Base-by-base conservation (phyloP, 2,888 invertebrate genomes). In the Cerastis leucographa region DNA sequence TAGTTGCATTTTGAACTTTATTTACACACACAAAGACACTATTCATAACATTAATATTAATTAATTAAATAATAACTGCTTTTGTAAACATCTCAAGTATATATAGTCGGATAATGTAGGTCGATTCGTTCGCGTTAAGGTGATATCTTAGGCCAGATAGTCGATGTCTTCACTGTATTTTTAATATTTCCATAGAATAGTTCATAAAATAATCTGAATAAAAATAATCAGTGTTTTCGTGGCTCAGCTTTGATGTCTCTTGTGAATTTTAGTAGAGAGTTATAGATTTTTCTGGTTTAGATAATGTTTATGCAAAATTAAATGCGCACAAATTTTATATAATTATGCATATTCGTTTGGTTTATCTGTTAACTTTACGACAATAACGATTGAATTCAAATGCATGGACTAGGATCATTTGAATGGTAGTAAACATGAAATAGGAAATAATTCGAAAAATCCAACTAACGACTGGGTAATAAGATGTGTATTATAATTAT, bases 141-240 rank as follows among this genome's bases (percentile, higher is more conserved):
- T 93, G 93, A 94, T 94, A 92, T 90, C 88, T 90, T 94, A 94
- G 94, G 92, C 90, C 90, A 89, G 90, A 93, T 95, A 95, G 94
- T 96, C 89, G 93, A 95, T 95, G 95, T 96, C 95, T 96, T 95
- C 93, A 94, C 91, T 91, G 94, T 95, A 95, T 93, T 95, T 88
- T 95, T 94, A 95, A 95, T 95, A 94, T 94, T 93, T 93, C 92
- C 87, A 92, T 95, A 95, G 94, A 92, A 92, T 95, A 95, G 93
- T 86, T 85, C 54, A 73, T 82, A 78, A 82, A 84, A 79, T 85
- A 81, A 84, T 83, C 79, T 83, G 76, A 86, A 8, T 78, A 74
- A 79, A 77, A 81, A 67, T 78, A 81, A 64, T 85, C 73, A 49
- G 82, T 84, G 86, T 85, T 77, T 84, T 76, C 78, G 79, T 83